phyloP scores from a whole-genome alignment of 2,113 vertebrate species.

The Oceanites oceanicus region DNA sequence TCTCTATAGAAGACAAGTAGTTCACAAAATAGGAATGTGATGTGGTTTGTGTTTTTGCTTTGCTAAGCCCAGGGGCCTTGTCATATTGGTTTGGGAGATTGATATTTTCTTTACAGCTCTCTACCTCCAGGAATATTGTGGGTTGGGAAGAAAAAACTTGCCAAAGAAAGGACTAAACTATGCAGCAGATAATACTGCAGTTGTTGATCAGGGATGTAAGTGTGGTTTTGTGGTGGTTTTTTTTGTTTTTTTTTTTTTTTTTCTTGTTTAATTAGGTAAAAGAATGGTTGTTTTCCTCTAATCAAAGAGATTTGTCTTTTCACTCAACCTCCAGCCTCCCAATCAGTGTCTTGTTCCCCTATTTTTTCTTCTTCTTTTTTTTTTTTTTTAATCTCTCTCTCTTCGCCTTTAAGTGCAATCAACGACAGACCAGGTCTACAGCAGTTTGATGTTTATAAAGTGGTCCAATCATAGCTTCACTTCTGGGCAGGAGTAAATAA shows the following conservation, averaged over 20 bases:
- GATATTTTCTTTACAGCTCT: neutral
- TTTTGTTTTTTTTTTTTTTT: neutral
- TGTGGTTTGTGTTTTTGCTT: neutral
- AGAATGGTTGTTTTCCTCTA: constrained; percentile 10
- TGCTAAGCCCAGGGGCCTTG: neutral
- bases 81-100: neutral
- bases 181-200: neutral
- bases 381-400: too few species aligned
- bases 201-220: neutral
- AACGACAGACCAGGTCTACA: neutral
- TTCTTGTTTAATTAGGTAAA: neutral
- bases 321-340: neutral
- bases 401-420: neutral
- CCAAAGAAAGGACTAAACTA: neutral
- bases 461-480: constrained; percentile 51
- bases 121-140: neutral
- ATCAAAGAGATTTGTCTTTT: constrained; percentile 32
- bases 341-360: neutral
- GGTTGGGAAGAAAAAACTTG: neutral
- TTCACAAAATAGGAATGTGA: neutral
- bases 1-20: neutral
- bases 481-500: constrained; percentile 64
- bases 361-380: neutral
- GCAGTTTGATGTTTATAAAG: constrained; percentile 59
- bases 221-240: neutral